These are phyloP conservation scores for Labeo catla DNA, from an alignment of 2,113 vertebrate species.

Conservation along the genomic window DNA sequence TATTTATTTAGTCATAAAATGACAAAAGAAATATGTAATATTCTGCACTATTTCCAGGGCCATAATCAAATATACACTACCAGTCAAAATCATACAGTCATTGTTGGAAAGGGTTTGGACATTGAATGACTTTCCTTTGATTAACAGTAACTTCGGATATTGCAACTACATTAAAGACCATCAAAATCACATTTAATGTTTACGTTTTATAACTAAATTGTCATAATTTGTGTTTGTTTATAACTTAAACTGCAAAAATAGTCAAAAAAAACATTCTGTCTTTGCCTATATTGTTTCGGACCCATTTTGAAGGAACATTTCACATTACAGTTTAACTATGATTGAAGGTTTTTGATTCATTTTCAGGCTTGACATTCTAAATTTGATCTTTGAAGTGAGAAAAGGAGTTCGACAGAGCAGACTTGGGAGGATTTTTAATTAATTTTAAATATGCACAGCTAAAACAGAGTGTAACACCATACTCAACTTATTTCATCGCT, in stretches of 20 bases:
- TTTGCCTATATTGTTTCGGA: background rate
- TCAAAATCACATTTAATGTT: background rate
- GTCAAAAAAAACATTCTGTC: background rate
- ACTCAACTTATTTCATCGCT: slow-evolving; percentile 17
- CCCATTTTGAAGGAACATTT: background rate
- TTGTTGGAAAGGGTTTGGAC: too few relatives aligned
- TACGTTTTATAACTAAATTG: background rate
- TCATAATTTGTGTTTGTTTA: background rate
- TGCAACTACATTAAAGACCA: background rate
- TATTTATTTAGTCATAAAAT: too few relatives aligned
- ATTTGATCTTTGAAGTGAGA: slow-evolving; percentile 9
- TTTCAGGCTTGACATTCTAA: background rate
- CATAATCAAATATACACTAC: too few relatives aligned
- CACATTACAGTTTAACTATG: background rate
- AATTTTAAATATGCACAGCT: slow-evolving; percentile 27
- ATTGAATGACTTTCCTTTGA: too few relatives aligned
- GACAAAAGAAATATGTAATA: too few relatives aligned
- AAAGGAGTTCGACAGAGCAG: background rate
- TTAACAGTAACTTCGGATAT: background rate
- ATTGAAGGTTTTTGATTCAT: background rate
- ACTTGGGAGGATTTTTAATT: background rate
- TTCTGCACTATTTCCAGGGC: too few relatives aligned
- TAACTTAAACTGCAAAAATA: background rate
- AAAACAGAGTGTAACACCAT: slow-evolving; percentile 3
- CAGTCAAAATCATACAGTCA: too few relatives aligned